Evolutionary conservation across 2,113 vertebrate species (phyloP).

Genomic region (Mormyrus lacerda): DNA sequence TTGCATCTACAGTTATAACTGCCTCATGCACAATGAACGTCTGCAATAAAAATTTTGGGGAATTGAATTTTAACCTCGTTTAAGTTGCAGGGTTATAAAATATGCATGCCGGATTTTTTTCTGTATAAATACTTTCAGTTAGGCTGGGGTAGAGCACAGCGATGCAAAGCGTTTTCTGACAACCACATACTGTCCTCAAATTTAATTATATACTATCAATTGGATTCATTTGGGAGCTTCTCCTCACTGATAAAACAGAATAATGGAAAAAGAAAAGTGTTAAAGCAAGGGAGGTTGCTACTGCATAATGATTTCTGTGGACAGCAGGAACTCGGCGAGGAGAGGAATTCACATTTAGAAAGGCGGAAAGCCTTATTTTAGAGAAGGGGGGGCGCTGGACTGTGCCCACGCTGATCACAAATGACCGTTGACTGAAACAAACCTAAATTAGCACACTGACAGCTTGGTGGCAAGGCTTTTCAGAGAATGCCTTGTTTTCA

Average conservation of each 20-base stretch:
- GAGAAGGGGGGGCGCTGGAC: not conserved
- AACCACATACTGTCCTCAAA: not conserved
- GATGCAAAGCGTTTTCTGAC: not conserved
- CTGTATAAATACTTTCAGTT: not conserved
- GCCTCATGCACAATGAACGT: not conserved
- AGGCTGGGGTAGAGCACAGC: not conserved
- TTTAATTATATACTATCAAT: constrained; percentile 22
- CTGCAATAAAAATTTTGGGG: not conserved
- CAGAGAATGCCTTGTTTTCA: not conserved
- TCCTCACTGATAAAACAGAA: not conserved
- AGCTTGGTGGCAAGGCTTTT: not conserved
- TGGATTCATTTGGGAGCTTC: constrained; percentile 25
- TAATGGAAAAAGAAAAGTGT: not conserved
- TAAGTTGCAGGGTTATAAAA: not conserved
- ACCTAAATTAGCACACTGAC: not conserved
- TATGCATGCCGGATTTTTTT: not conserved
- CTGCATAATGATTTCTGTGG: not conserved
- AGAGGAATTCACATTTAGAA: not conserved
- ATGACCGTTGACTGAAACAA: not conserved
- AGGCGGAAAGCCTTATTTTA: not conserved
- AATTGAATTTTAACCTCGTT: not conserved
- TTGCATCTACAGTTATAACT: not conserved
- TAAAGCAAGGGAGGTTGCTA: not conserved
- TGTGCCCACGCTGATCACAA: not conserved
- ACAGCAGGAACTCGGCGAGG: not conserved